Evolutionary conservation across 2,888 invertebrate genomes (phyloP).

Genomic region (Ashinkailepas kermadecensis): DNA sequence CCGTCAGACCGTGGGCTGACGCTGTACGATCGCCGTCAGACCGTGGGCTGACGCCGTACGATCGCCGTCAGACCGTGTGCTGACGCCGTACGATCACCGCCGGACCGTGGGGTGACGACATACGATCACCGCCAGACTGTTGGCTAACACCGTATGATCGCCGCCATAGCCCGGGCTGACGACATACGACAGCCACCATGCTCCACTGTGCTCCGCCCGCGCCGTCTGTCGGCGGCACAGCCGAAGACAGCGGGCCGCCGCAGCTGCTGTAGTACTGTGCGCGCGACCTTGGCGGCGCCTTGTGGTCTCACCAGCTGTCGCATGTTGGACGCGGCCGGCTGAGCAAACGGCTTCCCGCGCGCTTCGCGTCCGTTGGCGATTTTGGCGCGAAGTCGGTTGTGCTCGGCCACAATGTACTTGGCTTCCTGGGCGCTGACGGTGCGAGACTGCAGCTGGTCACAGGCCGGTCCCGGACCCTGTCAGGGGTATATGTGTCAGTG

Average conservation of each 20-base stretch:
- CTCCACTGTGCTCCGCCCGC: too few species aligned
- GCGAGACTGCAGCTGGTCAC: conserved; percentile 28
- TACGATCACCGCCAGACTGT: too few species aligned
- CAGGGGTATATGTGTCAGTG: background rate
- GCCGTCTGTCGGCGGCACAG: too few species aligned
- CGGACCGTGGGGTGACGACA: background rate
- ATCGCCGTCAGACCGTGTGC: too few species aligned
- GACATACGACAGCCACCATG: background rate
- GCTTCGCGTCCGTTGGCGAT: conserved; percentile 34
- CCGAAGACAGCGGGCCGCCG: too few species aligned
- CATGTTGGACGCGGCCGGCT: conserved; percentile 36
- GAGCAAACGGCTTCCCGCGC: conserved; percentile 32
- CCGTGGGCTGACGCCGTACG: too few species aligned
- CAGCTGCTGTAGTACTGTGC: too few species aligned
- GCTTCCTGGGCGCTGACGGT: conserved; percentile 29
- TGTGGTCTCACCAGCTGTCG: conserved; percentile 32
- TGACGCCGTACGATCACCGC: background rate
- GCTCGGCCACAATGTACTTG: conserved; percentile 31
- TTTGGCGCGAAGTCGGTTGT: conserved; percentile 34
- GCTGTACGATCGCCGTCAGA: too few species aligned
- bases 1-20: background rate
- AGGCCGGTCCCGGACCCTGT: conserved; percentile 27
- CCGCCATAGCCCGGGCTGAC: background rate
- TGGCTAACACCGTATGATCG: background rate
- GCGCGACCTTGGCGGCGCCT: too few species aligned